phyloP scores from a whole-genome alignment of 2,113 vertebrate species.

The Triplophysa siluroides region DNA sequence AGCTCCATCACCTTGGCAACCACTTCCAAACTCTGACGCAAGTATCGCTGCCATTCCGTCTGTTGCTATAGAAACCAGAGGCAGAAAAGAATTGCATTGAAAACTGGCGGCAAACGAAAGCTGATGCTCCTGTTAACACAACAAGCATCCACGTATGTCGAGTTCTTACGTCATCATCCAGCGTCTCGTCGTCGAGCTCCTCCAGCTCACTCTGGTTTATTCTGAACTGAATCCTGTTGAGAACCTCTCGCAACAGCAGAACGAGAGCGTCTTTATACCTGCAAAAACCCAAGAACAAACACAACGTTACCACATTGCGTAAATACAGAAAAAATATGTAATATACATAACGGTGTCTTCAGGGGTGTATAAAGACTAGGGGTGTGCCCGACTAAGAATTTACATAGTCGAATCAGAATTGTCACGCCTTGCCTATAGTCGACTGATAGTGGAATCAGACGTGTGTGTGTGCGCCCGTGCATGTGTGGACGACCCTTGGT shows the following conservation, averaged over 20 bases:
- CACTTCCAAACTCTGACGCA: constrained; percentile 97
- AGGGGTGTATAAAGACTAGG: too few relatives aligned
- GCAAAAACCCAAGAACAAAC: background rate
- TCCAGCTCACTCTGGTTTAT: constrained; percentile 96
- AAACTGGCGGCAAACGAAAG: background rate
- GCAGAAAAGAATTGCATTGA: constrained; percentile 32
- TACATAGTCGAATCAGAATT: too few relatives aligned
- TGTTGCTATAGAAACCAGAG: constrained; percentile 83
- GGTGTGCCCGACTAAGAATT: too few relatives aligned
- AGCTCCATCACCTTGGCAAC: constrained; percentile 99
- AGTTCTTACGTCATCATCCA: constrained; percentile 94
- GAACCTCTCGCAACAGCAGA: constrained; percentile 89
- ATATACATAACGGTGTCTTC: too few relatives aligned
- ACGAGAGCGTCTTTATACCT: constrained; percentile 97
- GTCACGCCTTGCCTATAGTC: too few relatives aligned
- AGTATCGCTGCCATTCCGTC: constrained; percentile 97
- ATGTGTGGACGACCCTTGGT: too few relatives aligned
- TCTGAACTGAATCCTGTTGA: constrained; percentile 95
- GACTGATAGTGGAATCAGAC: too few relatives aligned
- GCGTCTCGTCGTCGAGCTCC: constrained; percentile 94
- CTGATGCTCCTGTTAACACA: background rate
- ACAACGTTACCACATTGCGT: background rate
- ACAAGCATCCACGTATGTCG: background rate
- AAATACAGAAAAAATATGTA: background rate
- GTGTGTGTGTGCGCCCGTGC: too few relatives aligned